Evolutionary conservation across 2,888 invertebrate species (phyloP).

Genomic region (Galerucella pusilla): DNA sequence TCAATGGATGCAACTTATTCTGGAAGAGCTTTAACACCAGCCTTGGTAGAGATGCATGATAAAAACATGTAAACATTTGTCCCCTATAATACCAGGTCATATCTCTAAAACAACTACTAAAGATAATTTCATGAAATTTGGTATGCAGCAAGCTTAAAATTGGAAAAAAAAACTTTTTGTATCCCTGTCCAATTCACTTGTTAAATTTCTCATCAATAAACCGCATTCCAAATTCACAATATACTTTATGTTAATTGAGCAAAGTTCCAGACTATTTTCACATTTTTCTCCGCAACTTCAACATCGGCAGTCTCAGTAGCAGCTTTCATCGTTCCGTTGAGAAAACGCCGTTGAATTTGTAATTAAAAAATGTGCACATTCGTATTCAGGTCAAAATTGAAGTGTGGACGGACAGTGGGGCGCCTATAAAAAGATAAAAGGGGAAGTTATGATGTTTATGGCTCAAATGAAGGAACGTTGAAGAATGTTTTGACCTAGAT

Average conservation of each 20-base stretch:
- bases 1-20: conserved; percentile 19
- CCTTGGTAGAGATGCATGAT: no score
- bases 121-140: no score
- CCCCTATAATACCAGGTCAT: no score
- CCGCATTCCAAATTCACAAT: conserved; percentile 11
- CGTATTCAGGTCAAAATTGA: conserved; percentile 23
- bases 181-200: not conserved
- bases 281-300: conserved; percentile 7
- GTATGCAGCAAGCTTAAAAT: not conserved
- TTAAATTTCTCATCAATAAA: not conserved
- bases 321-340: conserved; percentile 13
- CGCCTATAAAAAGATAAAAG: conserved; percentile 37
- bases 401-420: conserved; percentile 7
- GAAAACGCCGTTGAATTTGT: conserved; percentile 19
- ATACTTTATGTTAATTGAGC: conserved; percentile 9
- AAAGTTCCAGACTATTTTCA: not conserved
- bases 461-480: not conserved
- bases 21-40: not conserved
- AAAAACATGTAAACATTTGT: no score
- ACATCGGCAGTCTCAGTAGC: conserved; percentile 22
- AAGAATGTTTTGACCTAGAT: conserved; percentile 11
- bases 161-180: not conserved
- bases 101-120: no score
- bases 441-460: not conserved
- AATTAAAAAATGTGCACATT: conserved; percentile 33